These are phyloP conservation scores for Actinia tenebrosa DNA, from an alignment of 64 coral and sea anemone species.

Conservation along the genomic window DNA sequence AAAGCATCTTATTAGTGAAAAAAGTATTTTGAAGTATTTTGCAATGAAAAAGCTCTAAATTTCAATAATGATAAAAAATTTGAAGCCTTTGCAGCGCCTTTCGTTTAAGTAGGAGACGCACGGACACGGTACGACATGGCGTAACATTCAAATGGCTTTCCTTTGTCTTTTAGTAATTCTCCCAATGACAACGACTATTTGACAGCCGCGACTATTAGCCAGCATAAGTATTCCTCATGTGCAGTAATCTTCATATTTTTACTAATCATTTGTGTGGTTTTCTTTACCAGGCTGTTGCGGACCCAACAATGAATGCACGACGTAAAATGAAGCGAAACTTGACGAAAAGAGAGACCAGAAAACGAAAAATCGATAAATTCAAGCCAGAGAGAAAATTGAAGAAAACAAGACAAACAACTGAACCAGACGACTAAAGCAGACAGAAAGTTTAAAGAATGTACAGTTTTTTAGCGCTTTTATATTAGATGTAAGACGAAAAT, in stretches of 20 bases:
- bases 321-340: constrained; percentile 85
- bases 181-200: too few species aligned
- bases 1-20: too few species aligned
- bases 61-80: too few species aligned
- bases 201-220: not conserved
- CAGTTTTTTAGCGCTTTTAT: not conserved
- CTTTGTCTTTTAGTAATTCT: not conserved
- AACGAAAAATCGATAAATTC: constrained; percentile 70
- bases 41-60: too few species aligned
- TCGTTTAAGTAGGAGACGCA: too few species aligned
- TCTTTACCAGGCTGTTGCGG: constrained; percentile 64
- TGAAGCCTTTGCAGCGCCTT: too few species aligned
- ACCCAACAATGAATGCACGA: constrained; percentile 52
- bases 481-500: too few species aligned
- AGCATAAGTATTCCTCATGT: too few species aligned
- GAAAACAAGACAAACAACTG: constrained; percentile 19
- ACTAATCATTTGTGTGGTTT: not conserved
- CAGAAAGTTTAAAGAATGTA: not conserved
- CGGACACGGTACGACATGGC: not conserved
- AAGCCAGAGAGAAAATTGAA: constrained; percentile 79
- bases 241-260: too few species aligned
- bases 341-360: constrained; percentile 77
- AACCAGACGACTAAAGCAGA: not conserved
- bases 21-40: too few species aligned
- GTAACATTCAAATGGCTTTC: not conserved